phyloP scores from a whole-genome alignment of 2,113 vertebrate species.

The Todiramphus saurophagus region DNA sequence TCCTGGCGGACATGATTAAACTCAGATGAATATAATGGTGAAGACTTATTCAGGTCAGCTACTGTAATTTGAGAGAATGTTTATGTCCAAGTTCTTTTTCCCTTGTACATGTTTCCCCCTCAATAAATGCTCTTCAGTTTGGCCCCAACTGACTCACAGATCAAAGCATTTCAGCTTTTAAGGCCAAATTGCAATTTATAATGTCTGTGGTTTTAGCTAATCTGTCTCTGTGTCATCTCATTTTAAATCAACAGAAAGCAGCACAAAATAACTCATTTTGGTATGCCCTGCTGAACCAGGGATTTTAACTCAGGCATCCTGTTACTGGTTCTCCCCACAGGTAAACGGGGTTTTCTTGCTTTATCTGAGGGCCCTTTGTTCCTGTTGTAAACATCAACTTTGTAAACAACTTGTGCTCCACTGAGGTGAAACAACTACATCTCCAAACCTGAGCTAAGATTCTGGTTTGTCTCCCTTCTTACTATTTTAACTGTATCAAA shows the following conservation, averaged over 20 bases:
- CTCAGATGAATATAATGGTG: neutral
- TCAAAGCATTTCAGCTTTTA: slow-evolving; percentile 74
- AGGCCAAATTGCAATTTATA: slow-evolving; percentile 71
- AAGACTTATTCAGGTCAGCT: slow-evolving; percentile 38
- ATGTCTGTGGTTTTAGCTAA: slow-evolving; percentile 73
- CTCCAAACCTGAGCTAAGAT: slow-evolving; percentile 9
- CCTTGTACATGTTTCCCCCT: slow-evolving; percentile 23
- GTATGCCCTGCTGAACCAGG: neutral
- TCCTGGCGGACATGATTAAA: neutral
- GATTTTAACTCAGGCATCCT: slow-evolving; percentile 4
- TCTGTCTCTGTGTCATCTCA: slow-evolving; percentile 72
- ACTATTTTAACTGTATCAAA: slow-evolving; percentile 44
- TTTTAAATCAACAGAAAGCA: slow-evolving; percentile 74
- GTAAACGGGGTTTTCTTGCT: neutral
- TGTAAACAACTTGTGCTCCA: slow-evolving; percentile 43
- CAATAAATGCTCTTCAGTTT: slow-evolving; percentile 48
- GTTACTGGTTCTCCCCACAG: slow-evolving; percentile 14
- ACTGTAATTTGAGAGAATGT: slow-evolving; percentile 34
- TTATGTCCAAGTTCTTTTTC: neutral
- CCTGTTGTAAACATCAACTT: neutral
- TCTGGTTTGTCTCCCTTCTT: slow-evolving; percentile 11
- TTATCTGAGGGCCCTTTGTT: slow-evolving; percentile 31
- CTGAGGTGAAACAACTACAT: slow-evolving; percentile 15
- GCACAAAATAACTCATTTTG: slow-evolving; percentile 29
- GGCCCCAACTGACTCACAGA: slow-evolving; percentile 60